These are phyloP conservation scores for Grantiella picta DNA, from an alignment of 2,113 vertebrate genomes.

Conservation along the genomic window DNA sequence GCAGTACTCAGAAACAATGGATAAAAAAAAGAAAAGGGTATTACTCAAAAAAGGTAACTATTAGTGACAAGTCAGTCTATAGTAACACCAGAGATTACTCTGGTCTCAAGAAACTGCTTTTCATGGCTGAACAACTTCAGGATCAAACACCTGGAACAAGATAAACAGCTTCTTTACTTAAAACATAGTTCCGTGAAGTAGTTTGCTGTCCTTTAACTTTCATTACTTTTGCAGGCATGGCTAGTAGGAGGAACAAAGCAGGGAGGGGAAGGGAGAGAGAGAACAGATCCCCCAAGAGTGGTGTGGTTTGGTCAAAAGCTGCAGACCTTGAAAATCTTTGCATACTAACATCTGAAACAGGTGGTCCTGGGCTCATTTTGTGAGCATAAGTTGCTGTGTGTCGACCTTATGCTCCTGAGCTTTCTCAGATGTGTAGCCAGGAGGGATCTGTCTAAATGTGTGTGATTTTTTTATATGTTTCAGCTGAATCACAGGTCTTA, in stretches of 20 bases:
- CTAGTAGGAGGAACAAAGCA: neutral
- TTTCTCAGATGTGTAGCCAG: constrained; percentile 52
- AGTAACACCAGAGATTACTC: neutral
- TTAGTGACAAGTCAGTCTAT: neutral
- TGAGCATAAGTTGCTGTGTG: constrained; percentile 8
- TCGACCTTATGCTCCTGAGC: constrained; percentile 32
- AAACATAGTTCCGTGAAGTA: neutral
- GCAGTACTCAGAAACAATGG: neutral
- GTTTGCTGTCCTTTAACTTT: neutral
- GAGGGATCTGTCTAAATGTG: constrained; percentile 27
- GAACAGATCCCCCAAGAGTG: neutral
- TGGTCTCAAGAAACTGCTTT: neutral
- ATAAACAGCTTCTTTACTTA: neutral
- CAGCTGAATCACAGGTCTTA: constrained; percentile 59
- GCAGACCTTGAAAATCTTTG: constrained; percentile 34
- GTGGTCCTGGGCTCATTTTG: constrained; percentile 51
- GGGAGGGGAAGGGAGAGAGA: neutral
- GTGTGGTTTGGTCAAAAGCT: constrained; percentile 27
- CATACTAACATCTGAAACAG: constrained; percentile 49
- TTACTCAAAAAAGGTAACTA: neutral
- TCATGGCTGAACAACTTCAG: neutral
- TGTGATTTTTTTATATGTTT: constrained; percentile 58
- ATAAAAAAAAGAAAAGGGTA: neutral
- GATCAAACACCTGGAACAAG: neutral
- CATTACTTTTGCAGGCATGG: neutral